phyloP scores from a whole-genome alignment of 2,113 vertebrate genomes.

The Crotalus horridus region DNA sequence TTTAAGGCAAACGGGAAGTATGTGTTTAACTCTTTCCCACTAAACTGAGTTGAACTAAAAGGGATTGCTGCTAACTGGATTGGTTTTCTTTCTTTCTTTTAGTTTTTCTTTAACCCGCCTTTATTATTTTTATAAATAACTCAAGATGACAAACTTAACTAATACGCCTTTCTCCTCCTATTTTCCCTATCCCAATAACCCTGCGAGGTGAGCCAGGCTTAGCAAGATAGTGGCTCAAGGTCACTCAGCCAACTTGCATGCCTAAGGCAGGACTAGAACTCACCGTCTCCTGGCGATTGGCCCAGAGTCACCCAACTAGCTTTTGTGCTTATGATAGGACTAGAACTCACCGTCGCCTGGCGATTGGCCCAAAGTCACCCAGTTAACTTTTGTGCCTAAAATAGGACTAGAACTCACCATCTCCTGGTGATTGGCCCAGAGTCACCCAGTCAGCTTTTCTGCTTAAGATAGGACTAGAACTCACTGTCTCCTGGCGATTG shows the following conservation, averaged over 20 bases:
- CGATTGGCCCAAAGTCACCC: too few relatives aligned
- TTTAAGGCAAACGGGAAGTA: not conserved
- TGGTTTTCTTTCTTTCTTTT: not conserved
- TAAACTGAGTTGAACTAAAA: not conserved
- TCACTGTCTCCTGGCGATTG: too few relatives aligned
- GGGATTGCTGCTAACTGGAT: not conserved
- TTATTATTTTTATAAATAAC: not conserved
- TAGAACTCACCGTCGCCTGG: too few relatives aligned
- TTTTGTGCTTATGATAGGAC: too few relatives aligned
- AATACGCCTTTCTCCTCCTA: not conserved
- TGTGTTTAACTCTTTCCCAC: not conserved
- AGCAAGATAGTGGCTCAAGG: not conserved
- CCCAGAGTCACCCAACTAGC: too few relatives aligned
- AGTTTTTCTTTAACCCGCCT: not conserved
- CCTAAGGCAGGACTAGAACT: too few relatives aligned
- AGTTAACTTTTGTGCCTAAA: fast-evolving
- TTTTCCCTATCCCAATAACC: not conserved
- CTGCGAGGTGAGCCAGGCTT: not conserved
- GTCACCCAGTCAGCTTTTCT: too few relatives aligned
- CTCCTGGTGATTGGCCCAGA: too few relatives aligned
- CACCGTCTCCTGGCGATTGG: too few relatives aligned
- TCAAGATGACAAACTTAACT: not conserved
- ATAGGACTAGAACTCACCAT: too few relatives aligned
- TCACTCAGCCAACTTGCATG: too few relatives aligned
- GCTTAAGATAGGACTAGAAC: too few relatives aligned